Evolutionary conservation across 2,113 vertebrate genomes (phyloP), one percentile per base, ranked within the genome.

Genomic region (Vicugna pacos): DNA sequence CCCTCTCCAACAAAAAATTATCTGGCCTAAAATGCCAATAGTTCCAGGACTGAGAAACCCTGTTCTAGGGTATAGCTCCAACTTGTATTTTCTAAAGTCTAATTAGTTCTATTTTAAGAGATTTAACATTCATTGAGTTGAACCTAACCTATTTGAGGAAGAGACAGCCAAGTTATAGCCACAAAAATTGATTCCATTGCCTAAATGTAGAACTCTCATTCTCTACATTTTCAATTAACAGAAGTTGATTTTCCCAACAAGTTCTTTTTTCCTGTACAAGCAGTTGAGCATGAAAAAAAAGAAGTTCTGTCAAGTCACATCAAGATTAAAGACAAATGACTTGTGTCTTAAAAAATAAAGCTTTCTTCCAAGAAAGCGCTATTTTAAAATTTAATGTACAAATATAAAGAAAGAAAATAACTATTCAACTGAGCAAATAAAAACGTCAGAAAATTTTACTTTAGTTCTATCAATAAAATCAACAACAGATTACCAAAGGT

Each of bases 111-210:
- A 73, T 80, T 86, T 81, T 69, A 64, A 76, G 58, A 82, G 20
- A 96, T 60, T 67, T 81, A 87, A 87, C 50, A 96, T 62, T 76
- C 58, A 88, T 19, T 87, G 54, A 91, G 46, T 35, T 88, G 35
- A 94, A 75, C 58, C 48, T 48, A 75, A 46, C 12, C 38, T 22
- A 35, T 87, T 89, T 52, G 5, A 88, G n/a, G 46, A 87, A 64
- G 77, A 92, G 16, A 90, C 3, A 62, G 13, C 85, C 9, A 90
- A 85, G 54, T 85, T 90, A 54, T 52, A 94, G 56, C 75, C 81
- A 83, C 48, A 86, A 75, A 94, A 88, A 38, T 24, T 87, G 67
- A 60, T 94, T 54, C 28, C 12, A 24, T 20, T 62, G 50, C 20
- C 48, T 69, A 87, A 91, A 75, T 86, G 4, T 38, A 87, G 56